phyloP scores from a whole-genome alignment of 2,797 vertebrate genomes.

The Danio albolineatus region DNA sequence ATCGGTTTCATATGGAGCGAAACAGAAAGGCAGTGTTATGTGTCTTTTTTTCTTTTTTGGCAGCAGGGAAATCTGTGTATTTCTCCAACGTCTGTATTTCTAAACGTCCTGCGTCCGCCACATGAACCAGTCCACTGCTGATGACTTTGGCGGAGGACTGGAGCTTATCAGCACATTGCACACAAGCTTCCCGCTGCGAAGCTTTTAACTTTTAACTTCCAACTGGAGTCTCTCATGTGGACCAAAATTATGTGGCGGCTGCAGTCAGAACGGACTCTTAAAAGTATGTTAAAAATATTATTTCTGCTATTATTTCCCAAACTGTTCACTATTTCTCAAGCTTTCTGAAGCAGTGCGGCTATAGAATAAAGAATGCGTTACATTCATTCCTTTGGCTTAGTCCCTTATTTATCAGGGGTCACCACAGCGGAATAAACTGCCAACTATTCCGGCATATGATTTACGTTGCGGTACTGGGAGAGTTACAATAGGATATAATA shows the following conservation, averaged over 20 bases:
- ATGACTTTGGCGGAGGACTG: constrained; percentile 7
- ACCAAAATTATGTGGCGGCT: neutral
- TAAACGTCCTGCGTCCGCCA: constrained; percentile 43
- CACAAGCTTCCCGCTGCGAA: constrained; percentile 24
- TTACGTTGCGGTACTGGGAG: too few species aligned
- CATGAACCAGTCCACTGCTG: constrained; percentile 49
- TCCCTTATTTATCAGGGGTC: too few species aligned
- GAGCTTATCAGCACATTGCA: constrained; percentile 48
- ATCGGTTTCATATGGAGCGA: constrained; percentile 13
- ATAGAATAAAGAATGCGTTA: neutral
- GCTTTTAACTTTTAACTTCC: constrained; percentile 7
- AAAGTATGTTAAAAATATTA: neutral
- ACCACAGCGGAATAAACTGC: too few species aligned
- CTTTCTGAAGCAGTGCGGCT: neutral
- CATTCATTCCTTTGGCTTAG: too few species aligned
- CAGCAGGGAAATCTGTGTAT: constrained; percentile 11
- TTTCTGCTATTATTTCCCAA: neutral
- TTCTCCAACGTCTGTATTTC: constrained; percentile 11
- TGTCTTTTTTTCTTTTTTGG: neutral
- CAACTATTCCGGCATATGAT: too few species aligned
- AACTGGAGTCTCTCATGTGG: constrained; percentile 1
- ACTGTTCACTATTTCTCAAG: neutral
- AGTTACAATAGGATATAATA: too few species aligned
- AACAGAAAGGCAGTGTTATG: constrained; percentile 7
- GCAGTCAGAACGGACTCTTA: constrained; percentile 9